These are phyloP conservation scores for Sanderia malayensis DNA, from an alignment of 30 jellyfish, hydroid and myxozoan genomes.

Conservation along the genomic window DNA sequence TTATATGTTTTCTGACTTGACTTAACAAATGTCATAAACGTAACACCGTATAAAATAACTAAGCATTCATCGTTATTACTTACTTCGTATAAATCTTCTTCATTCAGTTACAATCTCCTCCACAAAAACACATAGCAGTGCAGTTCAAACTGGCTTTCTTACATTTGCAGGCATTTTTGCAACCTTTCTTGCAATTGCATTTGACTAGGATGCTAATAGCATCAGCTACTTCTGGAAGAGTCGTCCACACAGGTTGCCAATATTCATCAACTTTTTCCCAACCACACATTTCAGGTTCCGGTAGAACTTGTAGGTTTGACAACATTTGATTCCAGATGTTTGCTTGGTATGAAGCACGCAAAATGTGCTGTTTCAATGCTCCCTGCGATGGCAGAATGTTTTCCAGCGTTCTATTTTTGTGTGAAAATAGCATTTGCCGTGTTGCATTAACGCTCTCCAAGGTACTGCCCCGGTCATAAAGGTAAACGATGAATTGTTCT, in stretches of 20 bases:
- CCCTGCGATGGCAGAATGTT: too few species aligned
- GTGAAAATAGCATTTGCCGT: too few species aligned
- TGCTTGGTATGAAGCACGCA: slow-evolving; percentile 35
- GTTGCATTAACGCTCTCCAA: too few species aligned
- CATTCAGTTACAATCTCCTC: slow-evolving; percentile 35
- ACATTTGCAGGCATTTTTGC: slow-evolving; percentile 40
- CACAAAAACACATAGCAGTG: slow-evolving; percentile 34
- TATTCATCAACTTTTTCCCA: too few species aligned
- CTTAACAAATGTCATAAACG: too few species aligned
- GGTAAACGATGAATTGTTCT: not conserved
- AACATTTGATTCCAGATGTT: slow-evolving; percentile 30
- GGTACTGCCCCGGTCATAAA: not conserved
- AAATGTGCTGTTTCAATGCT: too few species aligned
- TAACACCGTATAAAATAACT: too few species aligned
- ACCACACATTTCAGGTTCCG: slow-evolving; percentile 20
- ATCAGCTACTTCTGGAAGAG: slow-evolving; percentile 35
- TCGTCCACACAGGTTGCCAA: slow-evolving; percentile 38
- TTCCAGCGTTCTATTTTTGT: too few species aligned
- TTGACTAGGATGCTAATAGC: slow-evolving; percentile 38
- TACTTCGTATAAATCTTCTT: too few species aligned
- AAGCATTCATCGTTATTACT: too few species aligned
- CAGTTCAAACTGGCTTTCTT: slow-evolving; percentile 13
- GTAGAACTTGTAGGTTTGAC: slow-evolving; percentile 19
- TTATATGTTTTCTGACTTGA: too few species aligned
- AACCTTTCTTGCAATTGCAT: slow-evolving; percentile 36